Conservation (phyloP, 2,797 vertebrate species). For the Ispidina lecontei region DNA sequence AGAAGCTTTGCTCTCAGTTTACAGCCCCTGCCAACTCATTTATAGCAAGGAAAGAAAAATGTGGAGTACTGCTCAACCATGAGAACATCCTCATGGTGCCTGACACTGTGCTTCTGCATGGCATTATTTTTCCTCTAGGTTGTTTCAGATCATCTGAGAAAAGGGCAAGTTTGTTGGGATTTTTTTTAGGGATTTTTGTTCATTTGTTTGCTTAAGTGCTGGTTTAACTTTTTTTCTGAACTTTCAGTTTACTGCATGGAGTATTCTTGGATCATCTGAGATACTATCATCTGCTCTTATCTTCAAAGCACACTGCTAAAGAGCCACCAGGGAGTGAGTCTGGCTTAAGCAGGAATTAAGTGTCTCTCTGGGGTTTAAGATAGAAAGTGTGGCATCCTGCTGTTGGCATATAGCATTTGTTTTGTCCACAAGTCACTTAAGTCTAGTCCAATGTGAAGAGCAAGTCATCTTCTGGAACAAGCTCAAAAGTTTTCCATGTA, state of each 20-base stretch:
- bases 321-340: neutral
- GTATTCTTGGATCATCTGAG: neutral
- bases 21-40: neutral
- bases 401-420: neutral
- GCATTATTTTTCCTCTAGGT: neutral
- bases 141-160: neutral
- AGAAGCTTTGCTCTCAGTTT: neutral
- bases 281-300: neutral
- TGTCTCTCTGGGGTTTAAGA: neutral
- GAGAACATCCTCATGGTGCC: neutral
- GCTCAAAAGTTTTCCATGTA: neutral
- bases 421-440: neutral
- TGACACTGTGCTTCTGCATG: neutral
- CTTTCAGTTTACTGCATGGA: neutral
- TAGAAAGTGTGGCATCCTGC: fast-evolving
- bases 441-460: neutral
- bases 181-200: neutral
- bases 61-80: neutral
- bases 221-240: neutral
- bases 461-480: neutral
- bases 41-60: neutral
- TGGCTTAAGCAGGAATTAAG: neutral
- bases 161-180: neutral
- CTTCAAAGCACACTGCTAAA: neutral
- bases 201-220: neutral